These are phyloP conservation scores for Carassius auratus DNA, from an alignment of 2,113 vertebrate species.

Conservation along the genomic window DNA sequence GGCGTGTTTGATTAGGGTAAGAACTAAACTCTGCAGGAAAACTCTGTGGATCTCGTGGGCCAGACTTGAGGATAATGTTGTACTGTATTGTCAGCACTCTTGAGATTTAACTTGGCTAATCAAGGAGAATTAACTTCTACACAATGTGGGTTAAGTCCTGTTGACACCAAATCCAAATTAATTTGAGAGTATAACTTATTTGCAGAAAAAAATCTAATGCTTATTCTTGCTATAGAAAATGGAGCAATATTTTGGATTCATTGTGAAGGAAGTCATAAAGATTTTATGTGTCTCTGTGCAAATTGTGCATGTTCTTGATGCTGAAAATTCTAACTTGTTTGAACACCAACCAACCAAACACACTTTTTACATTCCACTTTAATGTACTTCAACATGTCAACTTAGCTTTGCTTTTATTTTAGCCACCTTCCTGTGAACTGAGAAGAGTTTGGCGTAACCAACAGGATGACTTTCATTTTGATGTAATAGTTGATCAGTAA, in stretches of 20 bases:
- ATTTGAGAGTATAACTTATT: not conserved
- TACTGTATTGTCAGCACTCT: not conserved
- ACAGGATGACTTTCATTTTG: not conserved
- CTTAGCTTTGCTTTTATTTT: not conserved
- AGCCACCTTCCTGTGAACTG: not conserved
- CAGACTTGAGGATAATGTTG: too few relatives aligned
- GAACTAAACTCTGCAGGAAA: too few relatives aligned
- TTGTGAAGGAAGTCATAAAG: not conserved
- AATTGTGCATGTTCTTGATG: not conserved
- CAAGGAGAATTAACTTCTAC: not conserved
- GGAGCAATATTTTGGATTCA: not conserved
- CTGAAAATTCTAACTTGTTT: not conserved
- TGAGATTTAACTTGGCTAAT: not conserved
- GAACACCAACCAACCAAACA: not conserved
- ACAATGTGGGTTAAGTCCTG: not conserved
- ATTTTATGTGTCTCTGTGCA: not conserved
- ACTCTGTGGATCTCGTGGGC: too few relatives aligned
- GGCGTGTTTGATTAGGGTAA: too few relatives aligned
- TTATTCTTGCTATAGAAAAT: too few relatives aligned
- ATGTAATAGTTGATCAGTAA: constrained; percentile 1
- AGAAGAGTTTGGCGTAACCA: not conserved
- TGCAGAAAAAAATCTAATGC: too few relatives aligned
- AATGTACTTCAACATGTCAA: not conserved
- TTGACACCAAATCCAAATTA: not conserved
- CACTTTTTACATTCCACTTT: not conserved